Base-by-base conservation (phyloP, 2,888 invertebrate genomes). In the Drosophila suboccidentalis region DNA sequence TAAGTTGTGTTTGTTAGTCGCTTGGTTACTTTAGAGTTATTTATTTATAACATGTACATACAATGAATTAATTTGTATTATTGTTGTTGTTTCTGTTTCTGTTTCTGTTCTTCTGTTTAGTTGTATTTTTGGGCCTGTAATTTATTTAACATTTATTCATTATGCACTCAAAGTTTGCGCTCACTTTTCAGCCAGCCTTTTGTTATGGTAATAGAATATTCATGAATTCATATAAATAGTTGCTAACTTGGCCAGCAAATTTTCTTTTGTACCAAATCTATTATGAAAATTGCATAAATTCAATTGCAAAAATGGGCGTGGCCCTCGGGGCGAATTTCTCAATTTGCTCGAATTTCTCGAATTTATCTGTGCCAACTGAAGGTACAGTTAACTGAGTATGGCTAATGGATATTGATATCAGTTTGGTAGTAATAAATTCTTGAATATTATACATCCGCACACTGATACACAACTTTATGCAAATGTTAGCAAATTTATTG, bases 21-120 rank as follows among this genome's bases (percentile, higher is more conserved):
- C 26, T 57, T 60, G 86, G 65, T 69, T 80, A 87, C 69, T 70
- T 81, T 81, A 87, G 73, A 87, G 66, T 55, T 44, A 55, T 55
- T 78, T 84, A 89, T 89, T 89, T 85, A 85, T 87, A 85, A 89
- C 87, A 89, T 85, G 66, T 85, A 85, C 89, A 83, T 60, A 69
- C 79, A 70, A 75, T 85, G 89, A 87, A 87, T 74, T 84, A 75
- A 77, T 63, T 74, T 69, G 64, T 76, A 81, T 79, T 78, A 85
- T 76, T 84, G 71, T 74, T 44, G 64, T 50, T 64, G 72, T 54
- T 79, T 44, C 71, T 54, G 58, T 71, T 71, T 51, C 60, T 15
- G 2, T 29, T 57, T 34, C 41, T 53, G 17, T 15, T 74, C 63
- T 70, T 58, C 54, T 34, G 44, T 60, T n/a, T 55, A 44, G 43